Evolutionary conservation across 2,797 vertebrate species (phyloP), one percentile per base, ranked within the genome.

Genomic region (Spinibarbus caldwelli): DNA sequence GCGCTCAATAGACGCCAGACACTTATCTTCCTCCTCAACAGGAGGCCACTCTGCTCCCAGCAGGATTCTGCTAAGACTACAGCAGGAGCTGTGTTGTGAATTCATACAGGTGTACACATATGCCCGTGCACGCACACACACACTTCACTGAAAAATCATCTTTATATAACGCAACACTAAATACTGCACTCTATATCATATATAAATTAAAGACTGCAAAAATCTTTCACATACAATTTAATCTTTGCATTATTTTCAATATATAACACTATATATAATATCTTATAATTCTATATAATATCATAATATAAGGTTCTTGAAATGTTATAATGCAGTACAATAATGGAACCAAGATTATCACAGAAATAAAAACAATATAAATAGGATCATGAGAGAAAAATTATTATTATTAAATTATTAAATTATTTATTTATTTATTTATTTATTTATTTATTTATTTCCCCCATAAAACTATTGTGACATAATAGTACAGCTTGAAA

Each of bases 21-120:
- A 59, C 85, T 86, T 75, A 54, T 80, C 62, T 75, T 83, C 75
- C 36, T 68, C 43, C 76, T 82, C 84, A 86, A 64, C 88, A 83
- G 80, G 82, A 36, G 26, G 68, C 57, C 47, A 76, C 49, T 45
- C 6, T 43, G 23, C 68, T 68, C 71, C 15, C 83, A 78, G 64
- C 43, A 12, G 64, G 81, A 78, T 77, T 49, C 73, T 72, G 71
- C 78, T 23, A 45, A 36, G 19, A 59, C 17, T 78, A 31, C 73
- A 85, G 14, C 70, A 31, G 43, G 54, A 86, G 29, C 43, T 2
- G 14, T 75, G 57, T 36, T 83, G 54, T 49, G 62, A 57, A 77
- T 77, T 77, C 45, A 77, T 49, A 77, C 82, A 84, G 72, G 59
- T 77, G 81, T 10, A 41, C 52, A 34, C 38, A 6, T 11, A 26